A percentile compares a stretch with the other conserved stretches of the same genome.
phyloP scores from a whole-genome alignment of 2,797 vertebrate genomes.

The Pseudomugil tenellus region DNA sequence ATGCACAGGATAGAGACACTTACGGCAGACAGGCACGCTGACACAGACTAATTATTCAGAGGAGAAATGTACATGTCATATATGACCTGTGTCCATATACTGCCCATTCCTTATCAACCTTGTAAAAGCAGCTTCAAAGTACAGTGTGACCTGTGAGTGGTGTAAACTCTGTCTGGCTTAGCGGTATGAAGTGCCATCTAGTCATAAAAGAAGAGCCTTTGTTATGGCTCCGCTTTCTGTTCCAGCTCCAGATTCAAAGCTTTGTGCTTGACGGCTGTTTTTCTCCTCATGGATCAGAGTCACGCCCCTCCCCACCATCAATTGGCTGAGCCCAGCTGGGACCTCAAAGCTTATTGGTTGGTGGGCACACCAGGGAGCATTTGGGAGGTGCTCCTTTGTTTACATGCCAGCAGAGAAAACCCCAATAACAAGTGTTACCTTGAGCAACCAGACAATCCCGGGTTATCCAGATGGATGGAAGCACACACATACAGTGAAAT shows the following conservation, averaged over 20 bases:
- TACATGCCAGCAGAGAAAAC: constrained; percentile 75
- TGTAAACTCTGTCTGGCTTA: constrained; percentile 35
- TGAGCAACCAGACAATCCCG: constrained; percentile 62
- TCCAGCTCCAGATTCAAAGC: constrained; percentile 73
- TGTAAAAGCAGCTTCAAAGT: constrained; percentile 22
- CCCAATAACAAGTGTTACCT: constrained; percentile 80
- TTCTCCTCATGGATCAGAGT: constrained; percentile 45
- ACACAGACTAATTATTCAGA: constrained; percentile 17
- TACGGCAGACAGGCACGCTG: constrained; percentile 10
- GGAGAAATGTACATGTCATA: constrained; percentile 19
- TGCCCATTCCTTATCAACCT: not conserved
- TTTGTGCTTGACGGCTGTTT: constrained; percentile 75
- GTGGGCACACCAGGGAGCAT: constrained; percentile 53
- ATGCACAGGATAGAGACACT: constrained; percentile 17
- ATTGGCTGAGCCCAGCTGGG: constrained; percentile 68
- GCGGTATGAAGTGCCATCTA: constrained; percentile 38
- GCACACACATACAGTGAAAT: constrained; percentile 15
- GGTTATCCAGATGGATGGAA: constrained; percentile 47
- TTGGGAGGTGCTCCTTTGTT: constrained; percentile 79
- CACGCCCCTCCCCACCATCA: constrained; percentile 54
- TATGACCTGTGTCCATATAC: constrained; percentile 24
- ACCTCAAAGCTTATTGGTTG: constrained; percentile 68
- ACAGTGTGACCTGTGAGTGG: not conserved
- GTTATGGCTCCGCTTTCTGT: constrained; percentile 66
- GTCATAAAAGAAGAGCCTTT: constrained; percentile 66